Base-by-base conservation (phyloP, 2,797 vertebrate genomes). In the Dryobates pubescens region DNA sequence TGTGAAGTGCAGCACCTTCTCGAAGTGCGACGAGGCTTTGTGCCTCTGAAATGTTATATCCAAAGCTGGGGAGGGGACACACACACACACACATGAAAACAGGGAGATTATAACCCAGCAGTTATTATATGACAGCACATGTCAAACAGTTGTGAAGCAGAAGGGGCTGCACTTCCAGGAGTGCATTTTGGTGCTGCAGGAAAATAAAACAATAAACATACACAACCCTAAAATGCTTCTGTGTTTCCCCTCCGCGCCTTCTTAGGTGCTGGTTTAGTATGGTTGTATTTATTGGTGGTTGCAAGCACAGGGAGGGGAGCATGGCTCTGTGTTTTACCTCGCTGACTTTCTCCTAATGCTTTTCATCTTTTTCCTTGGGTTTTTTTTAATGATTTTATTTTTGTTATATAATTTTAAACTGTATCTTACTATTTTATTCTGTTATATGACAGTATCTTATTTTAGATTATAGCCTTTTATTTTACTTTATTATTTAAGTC, bases 1-100 rank as follows among this genome's bases (percentile, higher is more conserved):
- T 38, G 78, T 77, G 85, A 95, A 96, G 67, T 65, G 70, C 85
- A 88, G 80, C 0, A 2, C 76, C 78, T 95, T 94, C 87, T 20
- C 80, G 92, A 92, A 95, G 81, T 13, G 74, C 7, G 47, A 87
- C 67, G 17, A 57, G 36, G 45, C 88, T 62, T 95, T 92, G 59
- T 73, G 64, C 78, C 89, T 92, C 88, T 36, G 77, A 90, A 95
- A 93, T 63, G 75, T 81, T 93, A 49, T 59, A 71, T 77, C 85
- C 74, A 59, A 92, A 85, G 59, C 22, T 7, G 4, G 13, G 9
- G 24, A 27, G 9, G 3, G 13, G 8, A n/a, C n/a, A n/a, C n/a
- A n/a, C n/a, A n/a, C n/a, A n/a, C 12, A 13, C 12, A 13, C 38
- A 51, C 49, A 34, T 53, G 47, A 72, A 90, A 90, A 75, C 29